These are phyloP conservation scores for Notodonta dromedarius DNA, from an alignment of 2,888 invertebrate genomes.

Conservation along the genomic window DNA sequence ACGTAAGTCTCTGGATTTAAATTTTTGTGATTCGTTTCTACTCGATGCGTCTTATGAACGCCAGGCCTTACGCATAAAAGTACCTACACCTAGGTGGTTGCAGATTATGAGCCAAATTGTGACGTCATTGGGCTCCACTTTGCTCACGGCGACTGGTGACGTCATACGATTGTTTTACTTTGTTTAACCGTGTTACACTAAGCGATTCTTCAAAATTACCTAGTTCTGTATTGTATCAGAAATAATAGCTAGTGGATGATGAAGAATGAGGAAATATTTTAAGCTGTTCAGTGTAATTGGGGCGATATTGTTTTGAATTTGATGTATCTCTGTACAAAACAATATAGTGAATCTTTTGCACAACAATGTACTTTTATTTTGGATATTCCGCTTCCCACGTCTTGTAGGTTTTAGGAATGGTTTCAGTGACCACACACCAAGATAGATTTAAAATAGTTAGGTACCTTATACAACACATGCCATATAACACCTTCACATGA, in stretches of 20 bases:
- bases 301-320: constrained; percentile 71
- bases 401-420: no score
- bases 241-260: constrained; percentile 48
- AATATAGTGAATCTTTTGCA: constrained; percentile 80
- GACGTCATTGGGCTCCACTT: constrained; percentile 26
- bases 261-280: constrained; percentile 56
- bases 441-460: no score
- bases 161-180: constrained; percentile 31
- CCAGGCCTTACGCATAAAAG: no score
- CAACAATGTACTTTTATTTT: constrained; percentile 59
- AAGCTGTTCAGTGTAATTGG: constrained; percentile 63
- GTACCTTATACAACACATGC: no score
- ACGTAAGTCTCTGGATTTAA: no score
- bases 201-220: constrained; percentile 51
- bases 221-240: constrained; percentile 53
- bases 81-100: no score
- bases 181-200: constrained; percentile 28
- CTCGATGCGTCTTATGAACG: no score
- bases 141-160: constrained; percentile 34
- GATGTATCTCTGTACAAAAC: constrained; percentile 64
- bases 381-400: no score
- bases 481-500: no score
- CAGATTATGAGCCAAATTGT: not conserved
- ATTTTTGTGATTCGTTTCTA: no score
- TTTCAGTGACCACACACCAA: no score